Conservation (phyloP, 2,113 vertebrate genomes). For the Rhinichthys klamathensis region DNA sequence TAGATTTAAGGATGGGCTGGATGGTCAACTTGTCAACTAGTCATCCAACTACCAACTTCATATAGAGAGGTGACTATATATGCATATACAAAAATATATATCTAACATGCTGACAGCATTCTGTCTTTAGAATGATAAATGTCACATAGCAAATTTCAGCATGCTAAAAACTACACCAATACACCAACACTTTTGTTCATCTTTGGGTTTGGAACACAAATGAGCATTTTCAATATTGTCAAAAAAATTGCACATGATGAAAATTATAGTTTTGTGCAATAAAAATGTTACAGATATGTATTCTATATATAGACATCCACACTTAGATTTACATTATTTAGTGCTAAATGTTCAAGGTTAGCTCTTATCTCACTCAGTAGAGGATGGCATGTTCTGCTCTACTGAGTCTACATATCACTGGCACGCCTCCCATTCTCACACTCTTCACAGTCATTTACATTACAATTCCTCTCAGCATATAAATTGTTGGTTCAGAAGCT, state of each 20-base stretch:
- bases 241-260: no score
- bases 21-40: no score
- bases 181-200: neutral
- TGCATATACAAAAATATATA: no score
- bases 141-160: neutral
- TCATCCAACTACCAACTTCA: no score
- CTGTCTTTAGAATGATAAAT: neutral
- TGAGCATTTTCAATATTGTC: neutral
- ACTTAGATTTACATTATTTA: neutral
- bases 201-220: neutral
- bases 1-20: neutral
- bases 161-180: neutral
- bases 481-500: constrained; percentile 29
- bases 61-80: no score
- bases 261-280: neutral
- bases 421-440: neutral
- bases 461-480: constrained; percentile 27
- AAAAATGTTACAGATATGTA: neutral
- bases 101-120: neutral
- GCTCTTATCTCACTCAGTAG: constrained; percentile 20
- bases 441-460: constrained; percentile 29
- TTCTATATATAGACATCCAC: neutral
- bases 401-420: constrained; percentile 4
- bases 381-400: neutral
- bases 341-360: neutral